Percentiles rank a stretch among this genome's conserved stretches.
Evolutionary conservation across 2,113 vertebrate species (phyloP).

Genomic region (Scopus umbretta): DNA sequence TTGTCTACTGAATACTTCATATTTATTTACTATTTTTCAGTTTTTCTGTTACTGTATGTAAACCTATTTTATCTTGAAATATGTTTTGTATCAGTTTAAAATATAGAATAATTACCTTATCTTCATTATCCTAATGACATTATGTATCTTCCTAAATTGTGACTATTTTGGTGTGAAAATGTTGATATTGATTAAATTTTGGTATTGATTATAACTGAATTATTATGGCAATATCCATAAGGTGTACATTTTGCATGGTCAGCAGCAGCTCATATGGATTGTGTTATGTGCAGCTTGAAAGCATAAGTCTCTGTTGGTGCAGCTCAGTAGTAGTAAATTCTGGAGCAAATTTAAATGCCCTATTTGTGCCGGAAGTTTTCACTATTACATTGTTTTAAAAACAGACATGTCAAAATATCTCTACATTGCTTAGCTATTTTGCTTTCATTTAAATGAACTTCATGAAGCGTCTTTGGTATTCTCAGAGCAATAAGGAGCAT

Average conservation of each 20-base stretch:
- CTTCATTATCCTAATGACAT: not conserved
- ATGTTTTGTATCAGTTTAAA: not conserved
- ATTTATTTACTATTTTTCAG: not conserved
- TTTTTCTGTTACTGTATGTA: not conserved
- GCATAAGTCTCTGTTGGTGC: not conserved
- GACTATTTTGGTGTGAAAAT: not conserved
- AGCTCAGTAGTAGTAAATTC: not conserved
- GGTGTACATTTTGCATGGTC: not conserved
- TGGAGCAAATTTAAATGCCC: not conserved
- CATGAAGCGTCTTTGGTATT: not conserved
- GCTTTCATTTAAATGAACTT: constrained; percentile 47
- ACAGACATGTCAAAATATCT: constrained; percentile 17
- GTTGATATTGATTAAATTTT: not conserved
- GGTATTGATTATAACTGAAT: not conserved
- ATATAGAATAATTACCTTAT: not conserved
- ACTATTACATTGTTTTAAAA: not conserved
- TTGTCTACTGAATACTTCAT: not conserved
- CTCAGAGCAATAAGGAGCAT: constrained; percentile 2
- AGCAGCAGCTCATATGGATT: not conserved
- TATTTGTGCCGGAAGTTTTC: not conserved
- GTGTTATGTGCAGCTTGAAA: not conserved
- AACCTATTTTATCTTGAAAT: not conserved
- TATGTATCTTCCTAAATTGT: not conserved
- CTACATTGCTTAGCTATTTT: constrained; percentile 13
- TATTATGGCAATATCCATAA: not conserved